phyloP scores from a whole-genome alignment of 2,113 vertebrate species.

The Amphilophus citrinellus region DNA sequence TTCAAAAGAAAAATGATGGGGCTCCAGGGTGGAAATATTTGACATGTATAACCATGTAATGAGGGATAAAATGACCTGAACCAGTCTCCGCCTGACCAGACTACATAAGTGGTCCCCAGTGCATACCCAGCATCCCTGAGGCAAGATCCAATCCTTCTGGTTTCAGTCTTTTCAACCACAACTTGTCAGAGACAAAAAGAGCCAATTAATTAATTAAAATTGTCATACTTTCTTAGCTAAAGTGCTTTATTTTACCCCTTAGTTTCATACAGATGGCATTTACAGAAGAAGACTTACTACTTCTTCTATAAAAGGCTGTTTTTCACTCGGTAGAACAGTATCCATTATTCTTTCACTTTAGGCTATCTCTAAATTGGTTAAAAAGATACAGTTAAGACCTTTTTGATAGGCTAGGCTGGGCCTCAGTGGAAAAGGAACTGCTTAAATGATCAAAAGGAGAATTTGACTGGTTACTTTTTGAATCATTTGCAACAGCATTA shows the following conservation, averaged over 20 bases:
- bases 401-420: not conserved
- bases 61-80: constrained; percentile 57
- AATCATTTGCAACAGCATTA: not conserved
- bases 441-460: not conserved
- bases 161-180: constrained; percentile 7
- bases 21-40: constrained; percentile 42
- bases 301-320: too few relatives aligned
- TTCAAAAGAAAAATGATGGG: constrained; percentile 11
- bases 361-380: not conserved
- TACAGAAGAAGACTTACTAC: too few relatives aligned
- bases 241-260: not conserved
- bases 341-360: not conserved
- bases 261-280: too few relatives aligned
- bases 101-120: constrained; percentile 49
- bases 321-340: too few relatives aligned
- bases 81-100: constrained; percentile 34
- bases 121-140: constrained; percentile 26
- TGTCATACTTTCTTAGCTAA: not conserved
- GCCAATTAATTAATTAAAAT: constrained; percentile 17
- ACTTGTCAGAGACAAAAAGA: constrained; percentile 13
- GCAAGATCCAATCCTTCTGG: constrained; percentile 12
- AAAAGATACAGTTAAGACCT: not conserved
- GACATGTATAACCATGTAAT: constrained; percentile 51
- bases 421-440: not conserved
- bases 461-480: not conserved